These are phyloP conservation scores for Gymnothorax reevesii DNA, from an alignment of 2,797 vertebrate genomes.

Conservation along the genomic window DNA sequence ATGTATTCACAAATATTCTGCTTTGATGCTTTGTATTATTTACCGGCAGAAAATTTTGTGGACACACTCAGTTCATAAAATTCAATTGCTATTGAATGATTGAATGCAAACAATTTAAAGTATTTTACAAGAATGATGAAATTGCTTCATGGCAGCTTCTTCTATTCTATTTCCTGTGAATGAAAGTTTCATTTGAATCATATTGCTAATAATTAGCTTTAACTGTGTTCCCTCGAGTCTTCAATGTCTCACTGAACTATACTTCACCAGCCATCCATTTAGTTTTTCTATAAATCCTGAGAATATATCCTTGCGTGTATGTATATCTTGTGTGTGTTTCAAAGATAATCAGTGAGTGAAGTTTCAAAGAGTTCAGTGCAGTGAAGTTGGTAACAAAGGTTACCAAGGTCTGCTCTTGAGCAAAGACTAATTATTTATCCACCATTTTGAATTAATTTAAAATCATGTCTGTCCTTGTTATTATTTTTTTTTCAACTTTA, in stretches of 20 bases:
- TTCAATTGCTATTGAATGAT: neutral
- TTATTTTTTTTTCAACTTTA: too few species aligned
- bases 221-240: neutral
- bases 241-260: too few species aligned
- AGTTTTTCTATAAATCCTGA: conserved; percentile 67
- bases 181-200: neutral
- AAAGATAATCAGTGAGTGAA: neutral
- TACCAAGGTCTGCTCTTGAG: conserved; percentile 61
- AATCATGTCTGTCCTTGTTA: too few species aligned
- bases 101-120: neutral
- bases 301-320: conserved; percentile 59
- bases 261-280: conserved; percentile 65
- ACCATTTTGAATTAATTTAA: conserved; percentile 50
- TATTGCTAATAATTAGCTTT: neutral
- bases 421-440: conserved; percentile 33
- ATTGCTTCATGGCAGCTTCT: neutral
- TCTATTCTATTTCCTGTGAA: neutral
- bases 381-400: conserved; percentile 60
- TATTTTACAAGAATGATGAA: neutral
- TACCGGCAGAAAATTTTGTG: neutral
- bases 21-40: neutral
- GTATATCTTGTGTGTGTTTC: too few species aligned
- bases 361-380: conserved; percentile 49
- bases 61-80: too few species aligned
- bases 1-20: neutral